phyloP scores from a whole-genome alignment of 37 sponge, comb jelly and placozoan species.

The Aphrocallistes beatrix region DNA sequence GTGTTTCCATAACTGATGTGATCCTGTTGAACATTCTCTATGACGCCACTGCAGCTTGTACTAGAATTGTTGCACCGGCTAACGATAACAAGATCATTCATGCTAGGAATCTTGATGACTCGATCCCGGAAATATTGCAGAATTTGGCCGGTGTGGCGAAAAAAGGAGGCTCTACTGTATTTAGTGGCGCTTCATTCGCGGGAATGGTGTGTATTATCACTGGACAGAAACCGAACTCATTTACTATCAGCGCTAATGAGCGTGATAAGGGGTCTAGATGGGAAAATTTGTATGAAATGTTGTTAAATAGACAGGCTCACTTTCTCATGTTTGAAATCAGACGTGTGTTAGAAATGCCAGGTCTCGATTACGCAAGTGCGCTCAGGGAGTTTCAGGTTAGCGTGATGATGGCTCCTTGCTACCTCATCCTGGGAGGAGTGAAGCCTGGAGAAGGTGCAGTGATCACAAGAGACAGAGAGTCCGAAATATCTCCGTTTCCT shows the following conservation, averaged over 20 bases:
- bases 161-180: constrained; percentile 37
- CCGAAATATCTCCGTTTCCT: constrained; percentile 46
- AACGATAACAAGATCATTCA: constrained; percentile 55
- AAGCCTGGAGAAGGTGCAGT: constrained; percentile 60
- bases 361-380: constrained; percentile 32
- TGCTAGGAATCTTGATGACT: constrained; percentile 80
- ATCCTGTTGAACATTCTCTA: constrained; percentile 47
- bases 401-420: constrained; percentile 69
- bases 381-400: constrained; percentile 31
- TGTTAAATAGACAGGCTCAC: constrained; percentile 25
- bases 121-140: constrained; percentile 32
- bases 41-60: constrained; percentile 69
- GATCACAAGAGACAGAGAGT: constrained; percentile 61
- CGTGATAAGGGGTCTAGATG: constrained; percentile 36
- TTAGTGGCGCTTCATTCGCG: constrained; percentile 55
- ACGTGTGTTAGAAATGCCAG: constrained; percentile 26
- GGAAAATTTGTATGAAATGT: constrained; percentile 33
- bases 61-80: constrained; percentile 76
- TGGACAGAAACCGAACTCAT: constrained; percentile 52
- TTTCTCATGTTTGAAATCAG: constrained; percentile 34
- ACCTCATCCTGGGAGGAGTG: constrained; percentile 66
- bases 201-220: constrained; percentile 73
- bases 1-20: constrained; percentile 37
- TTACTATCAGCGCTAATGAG: constrained; percentile 71
- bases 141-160: constrained; percentile 55